These are phyloP conservation scores for Melanotaenia boesemani DNA, from an alignment of 2,797 vertebrate species.

Conservation along the genomic window DNA sequence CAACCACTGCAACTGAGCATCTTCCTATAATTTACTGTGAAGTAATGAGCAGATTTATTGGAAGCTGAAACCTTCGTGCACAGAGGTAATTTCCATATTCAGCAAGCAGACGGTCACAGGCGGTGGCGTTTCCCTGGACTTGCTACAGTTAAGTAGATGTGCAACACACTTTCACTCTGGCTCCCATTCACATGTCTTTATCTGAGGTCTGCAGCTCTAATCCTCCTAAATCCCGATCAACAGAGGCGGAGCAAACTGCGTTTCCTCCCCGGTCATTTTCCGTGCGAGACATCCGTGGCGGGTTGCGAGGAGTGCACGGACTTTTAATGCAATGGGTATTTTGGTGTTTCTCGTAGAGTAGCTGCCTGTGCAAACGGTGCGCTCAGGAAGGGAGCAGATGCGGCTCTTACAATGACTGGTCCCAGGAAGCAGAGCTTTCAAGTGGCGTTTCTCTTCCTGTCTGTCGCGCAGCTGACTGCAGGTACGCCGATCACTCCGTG, in stretches of 20 bases:
- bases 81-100: constrained; percentile 15
- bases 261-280: constrained; percentile 50
- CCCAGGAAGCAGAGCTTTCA: constrained; percentile 72
- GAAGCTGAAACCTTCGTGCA: background rate
- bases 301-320: constrained; percentile 39
- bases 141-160: constrained; percentile 49
- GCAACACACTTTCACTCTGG: constrained; percentile 46
- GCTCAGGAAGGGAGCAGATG: constrained; percentile 71
- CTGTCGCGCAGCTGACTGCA: constrained; percentile 77
- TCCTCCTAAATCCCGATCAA: constrained; percentile 76
- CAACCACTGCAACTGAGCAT: background rate
- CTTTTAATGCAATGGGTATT: constrained; percentile 33
- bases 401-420: constrained; percentile 77
- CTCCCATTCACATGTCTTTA: constrained; percentile 74
- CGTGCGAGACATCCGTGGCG: constrained; percentile 43
- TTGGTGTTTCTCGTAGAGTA: constrained; percentile 33
- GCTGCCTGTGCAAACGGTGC: constrained; percentile 49
- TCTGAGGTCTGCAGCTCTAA: constrained; percentile 75
- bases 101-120: constrained; percentile 4
- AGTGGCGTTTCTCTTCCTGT: constrained; percentile 80
- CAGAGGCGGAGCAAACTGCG: constrained; percentile 78
- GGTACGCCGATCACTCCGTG: constrained; percentile 66
- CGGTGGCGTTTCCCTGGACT: constrained; percentile 33
- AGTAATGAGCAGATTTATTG: background rate
- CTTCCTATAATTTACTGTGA: background rate